phyloP scores from a whole-genome alignment of 2,113 vertebrate species.

The Monopterus albus region DNA sequence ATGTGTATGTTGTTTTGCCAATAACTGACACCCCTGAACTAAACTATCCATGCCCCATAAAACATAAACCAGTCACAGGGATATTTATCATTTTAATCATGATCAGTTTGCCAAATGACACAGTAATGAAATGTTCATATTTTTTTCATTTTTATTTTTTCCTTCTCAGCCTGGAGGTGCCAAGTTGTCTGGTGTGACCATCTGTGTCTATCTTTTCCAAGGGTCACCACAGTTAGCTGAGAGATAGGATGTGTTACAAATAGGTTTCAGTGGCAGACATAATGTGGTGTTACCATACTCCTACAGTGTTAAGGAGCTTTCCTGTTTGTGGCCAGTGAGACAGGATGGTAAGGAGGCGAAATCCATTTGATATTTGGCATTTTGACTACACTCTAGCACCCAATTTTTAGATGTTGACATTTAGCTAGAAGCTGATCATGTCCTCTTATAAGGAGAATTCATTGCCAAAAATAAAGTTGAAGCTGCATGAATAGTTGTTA shows the following conservation, averaged over 20 bases:
- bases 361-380: not conserved
- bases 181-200: slow-evolving; percentile 64
- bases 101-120: slow-evolving; percentile 65
- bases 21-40: slow-evolving; percentile 58
- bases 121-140: slow-evolving; percentile 56
- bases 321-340: not conserved
- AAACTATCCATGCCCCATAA: slow-evolving; percentile 62
- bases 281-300: slow-evolving; percentile 24
- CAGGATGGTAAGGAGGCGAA: not conserved
- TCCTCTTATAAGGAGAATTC: not conserved
- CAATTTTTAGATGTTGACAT: not conserved
- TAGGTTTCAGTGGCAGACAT: slow-evolving; percentile 28
- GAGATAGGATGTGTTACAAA: slow-evolving; percentile 35
- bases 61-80: slow-evolving; percentile 55
- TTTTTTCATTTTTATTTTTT: slow-evolving; percentile 35
- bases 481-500: not conserved
- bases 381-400: not conserved
- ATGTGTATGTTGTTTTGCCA: slow-evolving; percentile 63
- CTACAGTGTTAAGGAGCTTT: slow-evolving; percentile 9
- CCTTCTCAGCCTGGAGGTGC: slow-evolving; percentile 44
- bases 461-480: not conserved
- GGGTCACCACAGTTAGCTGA: slow-evolving; percentile 43
- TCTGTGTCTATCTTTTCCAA: slow-evolving; percentile 60
- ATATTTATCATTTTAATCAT: slow-evolving; percentile 65
- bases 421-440: not conserved